Evolutionary conservation across 1,140 invertebrate species (phyloP), one percentile per base, ranked within the genome.

Genomic region (Leptinotarsa lineolata): DNA sequence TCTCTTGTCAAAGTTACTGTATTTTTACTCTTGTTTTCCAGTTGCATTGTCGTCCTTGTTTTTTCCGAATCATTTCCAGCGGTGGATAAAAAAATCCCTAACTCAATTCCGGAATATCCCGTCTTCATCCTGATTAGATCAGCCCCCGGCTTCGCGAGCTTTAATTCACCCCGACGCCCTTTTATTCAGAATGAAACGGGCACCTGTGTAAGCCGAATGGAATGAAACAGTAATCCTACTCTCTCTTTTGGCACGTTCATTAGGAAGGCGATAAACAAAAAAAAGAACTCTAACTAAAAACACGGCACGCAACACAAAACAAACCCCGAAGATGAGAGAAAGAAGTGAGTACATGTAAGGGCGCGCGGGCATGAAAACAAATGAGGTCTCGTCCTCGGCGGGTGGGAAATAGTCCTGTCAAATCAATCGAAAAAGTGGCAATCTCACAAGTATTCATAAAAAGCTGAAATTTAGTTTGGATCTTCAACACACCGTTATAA

Each of bases 91-190:
- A 54, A 54, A 54, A 18, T n/a, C 30, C 2, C 15, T 54, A 54
- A 54, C 48, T 54, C 48, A 54, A 54, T 54, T 54, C 6, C 16
- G 48, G 48, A 54, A 54, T 54, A 54, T 54, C 48, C 48, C 16
- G 48, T 54, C 48, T 54, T 54, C 48, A 54, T 54, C 48, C 48
- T 54, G 48, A 54, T 54, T 54, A 54, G 48, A 54, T 54, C 48
- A 16, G 48, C 48, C 48, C n/a, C 48, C 16, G 16, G 48, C n/a
- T 5, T 15, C n/a, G 48, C 48, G 12, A 54, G 48, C 48, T 54
- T 54, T 54, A 54, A 54, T 54, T 18, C 16, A 18, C 48, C 15
- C 4, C 4, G n/a, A 18, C 15, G 48, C 48, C n/a, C 48, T 16
- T 54, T 54, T 54, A 54, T n/a, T 18, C 48, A 15, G 48, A 54